Evolutionary conservation across 2,113 vertebrate genomes (phyloP).

Genomic region (Geothlypis trichas): DNA sequence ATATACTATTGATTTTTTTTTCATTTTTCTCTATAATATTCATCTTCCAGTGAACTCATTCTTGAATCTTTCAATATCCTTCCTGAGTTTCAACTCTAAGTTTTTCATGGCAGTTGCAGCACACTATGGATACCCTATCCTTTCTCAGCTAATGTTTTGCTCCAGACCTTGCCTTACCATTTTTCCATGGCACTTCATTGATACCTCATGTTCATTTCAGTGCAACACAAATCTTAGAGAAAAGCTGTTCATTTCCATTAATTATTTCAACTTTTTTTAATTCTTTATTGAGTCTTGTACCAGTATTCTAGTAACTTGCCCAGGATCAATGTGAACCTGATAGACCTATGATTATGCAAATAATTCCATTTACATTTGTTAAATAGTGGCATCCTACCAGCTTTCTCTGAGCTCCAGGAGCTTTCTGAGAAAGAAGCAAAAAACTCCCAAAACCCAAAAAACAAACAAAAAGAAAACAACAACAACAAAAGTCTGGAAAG

Average conservation of each 20-base stretch:
- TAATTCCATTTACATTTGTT: not conserved
- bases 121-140: not conserved
- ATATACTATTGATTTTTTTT: not conserved
- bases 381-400: not conserved
- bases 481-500: not conserved
- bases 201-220: not conserved
- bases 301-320: not conserved
- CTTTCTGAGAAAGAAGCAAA: not conserved
- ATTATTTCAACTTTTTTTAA: not conserved
- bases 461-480: not conserved
- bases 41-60: not conserved
- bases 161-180: not conserved
- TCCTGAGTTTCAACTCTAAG: not conserved
- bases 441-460: rapidly evolving
- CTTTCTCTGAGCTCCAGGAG: not conserved
- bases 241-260: not conserved
- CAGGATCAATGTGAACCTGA: not conserved
- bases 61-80: not conserved
- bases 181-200: not conserved
- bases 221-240: not conserved
- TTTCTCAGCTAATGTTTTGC: not conserved
- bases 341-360: not conserved
- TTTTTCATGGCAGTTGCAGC: not conserved
- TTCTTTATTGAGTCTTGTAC: not conserved
- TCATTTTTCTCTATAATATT: not conserved